phyloP scores from a whole-genome alignment of 2,888 invertebrate species.

The Callimorpha dominula region DNA sequence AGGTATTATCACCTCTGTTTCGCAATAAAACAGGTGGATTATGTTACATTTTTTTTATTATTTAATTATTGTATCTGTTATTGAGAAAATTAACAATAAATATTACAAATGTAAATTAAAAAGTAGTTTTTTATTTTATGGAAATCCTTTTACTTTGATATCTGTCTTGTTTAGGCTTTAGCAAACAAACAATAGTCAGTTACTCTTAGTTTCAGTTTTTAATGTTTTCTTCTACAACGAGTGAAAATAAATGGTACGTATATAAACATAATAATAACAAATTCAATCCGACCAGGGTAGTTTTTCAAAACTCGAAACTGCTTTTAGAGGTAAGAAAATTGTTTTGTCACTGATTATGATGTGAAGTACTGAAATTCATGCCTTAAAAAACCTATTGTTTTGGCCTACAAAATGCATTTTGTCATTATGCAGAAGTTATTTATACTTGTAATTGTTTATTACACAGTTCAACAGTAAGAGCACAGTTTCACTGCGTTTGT shows the following conservation, averaged over 20 bases:
- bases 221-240: background rate
- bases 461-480: background rate
- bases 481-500: background rate
- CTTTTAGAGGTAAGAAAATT: background rate
- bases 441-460: background rate
- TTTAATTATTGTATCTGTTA: too few relatives aligned
- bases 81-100: background rate
- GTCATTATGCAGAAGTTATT: too few relatives aligned
- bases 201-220: background rate
- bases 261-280: background rate
- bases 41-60: too few relatives aligned
- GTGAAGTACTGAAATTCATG: background rate
- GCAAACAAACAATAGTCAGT: background rate
- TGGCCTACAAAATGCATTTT: too few relatives aligned
- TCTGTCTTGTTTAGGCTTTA: background rate
- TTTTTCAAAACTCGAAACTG: background rate
- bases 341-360: background rate
- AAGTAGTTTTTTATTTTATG: background rate
- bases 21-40: too few relatives aligned
- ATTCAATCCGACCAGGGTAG: background rate
- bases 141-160: background rate
- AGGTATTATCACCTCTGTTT: too few relatives aligned
- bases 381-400: too few relatives aligned
- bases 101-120: background rate
- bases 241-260: background rate